Conservation (phyloP, 2,797 vertebrate species). For the Hippocampus kuda region DNA sequence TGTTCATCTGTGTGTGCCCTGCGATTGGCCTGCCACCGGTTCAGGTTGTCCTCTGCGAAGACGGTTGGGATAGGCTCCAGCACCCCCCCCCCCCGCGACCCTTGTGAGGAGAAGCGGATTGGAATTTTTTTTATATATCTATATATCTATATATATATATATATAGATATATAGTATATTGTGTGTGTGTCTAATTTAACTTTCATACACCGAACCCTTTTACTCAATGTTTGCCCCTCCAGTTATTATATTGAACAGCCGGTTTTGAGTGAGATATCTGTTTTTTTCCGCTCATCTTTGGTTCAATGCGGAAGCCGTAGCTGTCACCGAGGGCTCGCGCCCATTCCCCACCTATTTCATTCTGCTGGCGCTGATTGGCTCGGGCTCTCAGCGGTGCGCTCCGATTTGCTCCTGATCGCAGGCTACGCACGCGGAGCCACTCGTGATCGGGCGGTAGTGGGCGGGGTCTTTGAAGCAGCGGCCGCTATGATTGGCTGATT, state of each 20-base stretch:
- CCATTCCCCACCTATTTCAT: slow-evolving; percentile 19
- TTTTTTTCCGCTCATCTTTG: slow-evolving; percentile 8
- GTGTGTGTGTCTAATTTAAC: too few species aligned
- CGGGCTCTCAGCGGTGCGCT: slow-evolving; percentile 1
- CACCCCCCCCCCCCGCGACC: too few species aligned
- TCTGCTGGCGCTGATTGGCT: slow-evolving; percentile 24
- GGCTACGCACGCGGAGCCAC: slow-evolving; percentile 38
- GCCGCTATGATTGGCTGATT: slow-evolving; percentile 30
- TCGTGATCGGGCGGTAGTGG: slow-evolving; percentile 41
- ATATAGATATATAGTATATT: too few species aligned
- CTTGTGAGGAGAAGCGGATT: too few species aligned
- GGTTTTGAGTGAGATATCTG: slow-evolving; percentile 38
- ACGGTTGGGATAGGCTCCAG: too few species aligned
- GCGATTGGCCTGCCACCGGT: too few species aligned
- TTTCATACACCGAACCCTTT: background rate
- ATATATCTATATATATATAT: too few species aligned
- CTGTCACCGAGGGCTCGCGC: slow-evolving; percentile 33
- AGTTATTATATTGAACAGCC: background rate
- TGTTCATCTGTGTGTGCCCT: too few species aligned
- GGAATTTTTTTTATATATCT: too few species aligned
- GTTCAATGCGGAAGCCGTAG: slow-evolving; percentile 28
- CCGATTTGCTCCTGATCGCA: slow-evolving; percentile 45
- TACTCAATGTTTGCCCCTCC: background rate
- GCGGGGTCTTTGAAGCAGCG: slow-evolving; percentile 1
- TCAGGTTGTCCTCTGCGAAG: too few species aligned